Conservation (phyloP, 1,140 invertebrate species). For the Drosophila bifasciata region DNA sequence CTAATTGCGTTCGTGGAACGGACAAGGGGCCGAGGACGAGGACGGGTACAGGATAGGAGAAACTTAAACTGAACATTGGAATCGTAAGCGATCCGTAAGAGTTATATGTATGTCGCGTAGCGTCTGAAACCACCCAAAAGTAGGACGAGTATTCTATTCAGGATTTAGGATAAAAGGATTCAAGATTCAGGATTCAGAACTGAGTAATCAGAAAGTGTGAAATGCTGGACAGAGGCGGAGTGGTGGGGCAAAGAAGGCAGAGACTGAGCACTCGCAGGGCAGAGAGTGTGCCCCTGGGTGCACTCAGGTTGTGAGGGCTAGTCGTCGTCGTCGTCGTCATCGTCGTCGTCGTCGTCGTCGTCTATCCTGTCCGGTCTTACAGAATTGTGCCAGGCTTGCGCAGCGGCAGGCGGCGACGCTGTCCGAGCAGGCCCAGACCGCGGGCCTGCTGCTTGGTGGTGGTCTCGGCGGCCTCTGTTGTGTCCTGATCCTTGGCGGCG, state of each 20-base stretch:
- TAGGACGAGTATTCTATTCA: constrained; percentile 27
- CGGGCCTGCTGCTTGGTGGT: constrained; percentile 85
- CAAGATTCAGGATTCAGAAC: not conserved
- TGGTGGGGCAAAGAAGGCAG: no score
- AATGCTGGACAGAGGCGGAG: not conserved
- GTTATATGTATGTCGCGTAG: constrained; percentile 45
- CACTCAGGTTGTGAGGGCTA: no score
- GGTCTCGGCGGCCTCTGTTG: constrained; percentile 84
- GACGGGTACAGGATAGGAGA: not conserved
- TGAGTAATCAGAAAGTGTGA: not conserved
- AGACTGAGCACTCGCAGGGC: no score
- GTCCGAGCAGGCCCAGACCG: constrained; percentile 86
- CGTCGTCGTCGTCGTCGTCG: not conserved
- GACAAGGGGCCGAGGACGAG: not conserved
- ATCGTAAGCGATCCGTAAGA: constrained; percentile 44
- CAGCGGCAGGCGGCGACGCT: constrained; percentile 86
- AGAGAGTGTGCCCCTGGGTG: no score
- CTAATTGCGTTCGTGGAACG: constrained; percentile 61
- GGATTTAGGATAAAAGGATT: constrained; percentile 28
- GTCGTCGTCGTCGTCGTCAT: not conserved
- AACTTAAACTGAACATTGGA: constrained; percentile 37
- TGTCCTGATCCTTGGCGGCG: constrained; percentile 78
- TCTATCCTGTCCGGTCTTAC: constrained; percentile 53
- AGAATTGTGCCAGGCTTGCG: constrained; percentile 86
- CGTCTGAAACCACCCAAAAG: constrained; percentile 35